phyloP scores from a whole-genome alignment of 2,113 vertebrate species.

The Aix galericulata region DNA sequence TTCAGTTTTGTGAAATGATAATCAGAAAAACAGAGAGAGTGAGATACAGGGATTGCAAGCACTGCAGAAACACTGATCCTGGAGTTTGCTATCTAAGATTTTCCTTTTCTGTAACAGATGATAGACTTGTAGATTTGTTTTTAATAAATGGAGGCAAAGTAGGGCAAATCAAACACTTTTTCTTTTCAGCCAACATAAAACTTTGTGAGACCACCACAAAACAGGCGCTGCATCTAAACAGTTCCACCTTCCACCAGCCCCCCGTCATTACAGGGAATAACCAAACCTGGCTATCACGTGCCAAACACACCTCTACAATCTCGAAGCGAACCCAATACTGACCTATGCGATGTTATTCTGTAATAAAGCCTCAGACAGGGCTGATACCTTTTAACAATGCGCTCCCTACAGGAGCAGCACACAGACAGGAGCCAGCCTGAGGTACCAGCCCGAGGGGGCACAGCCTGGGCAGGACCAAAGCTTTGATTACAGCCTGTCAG shows the following conservation, averaged over 20 bases:
- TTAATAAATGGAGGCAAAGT: no score
- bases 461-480: no score
- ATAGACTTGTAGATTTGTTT: not conserved
- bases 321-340: fast-evolving
- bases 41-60: not conserved
- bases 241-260: fast-evolving
- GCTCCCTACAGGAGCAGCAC: not conserved
- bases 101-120: not conserved
- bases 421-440: not conserved
- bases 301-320: fast-evolving
- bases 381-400: fast-evolving
- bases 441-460: not conserved
- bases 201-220: not conserved
- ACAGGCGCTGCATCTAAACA: not conserved
- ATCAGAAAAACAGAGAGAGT: not conserved
- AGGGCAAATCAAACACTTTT: not conserved
- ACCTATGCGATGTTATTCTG: not conserved
- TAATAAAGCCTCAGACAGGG: not conserved
- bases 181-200: not conserved
- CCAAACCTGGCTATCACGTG: fast-evolving
- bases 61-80: not conserved
- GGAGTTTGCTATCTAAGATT: not conserved
- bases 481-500: fast-evolving
- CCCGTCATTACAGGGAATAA: not conserved
- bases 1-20: not conserved